phyloP scores from a whole-genome alignment of 2,888 invertebrate species.

The Branchipolynoe longqiensis region DNA sequence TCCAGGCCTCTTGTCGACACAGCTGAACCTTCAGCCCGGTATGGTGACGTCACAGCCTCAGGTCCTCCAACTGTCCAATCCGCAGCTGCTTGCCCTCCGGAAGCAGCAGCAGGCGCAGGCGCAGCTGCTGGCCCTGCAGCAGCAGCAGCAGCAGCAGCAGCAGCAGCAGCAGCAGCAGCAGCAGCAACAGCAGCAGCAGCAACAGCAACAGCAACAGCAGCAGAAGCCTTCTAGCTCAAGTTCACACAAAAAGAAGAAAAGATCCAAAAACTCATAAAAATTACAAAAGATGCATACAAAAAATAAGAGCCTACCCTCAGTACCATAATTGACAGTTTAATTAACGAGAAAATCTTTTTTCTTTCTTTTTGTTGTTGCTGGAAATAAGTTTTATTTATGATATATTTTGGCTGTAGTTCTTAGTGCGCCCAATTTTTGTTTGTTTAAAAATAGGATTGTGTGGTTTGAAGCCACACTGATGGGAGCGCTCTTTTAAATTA shows the following conservation, averaged over 20 bases:
- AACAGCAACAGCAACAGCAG: constrained; percentile 25
- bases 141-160: neutral
- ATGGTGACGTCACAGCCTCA: neutral
- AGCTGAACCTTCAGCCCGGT: neutral
- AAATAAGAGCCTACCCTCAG: no score
- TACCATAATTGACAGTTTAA: no score
- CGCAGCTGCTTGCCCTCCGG: neutral
- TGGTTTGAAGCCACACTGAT: no score
- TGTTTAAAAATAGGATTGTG: no score
- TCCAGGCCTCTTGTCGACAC: constrained; percentile 4
- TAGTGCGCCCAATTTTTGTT: no score
- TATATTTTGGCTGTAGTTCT: no score
- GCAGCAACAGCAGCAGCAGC: constrained; percentile 25
- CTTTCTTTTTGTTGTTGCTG: no score
- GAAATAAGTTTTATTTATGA: no score
- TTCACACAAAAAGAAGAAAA: constrained; percentile 48
- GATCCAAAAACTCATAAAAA: constrained; percentile 17
- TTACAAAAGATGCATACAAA: neutral
- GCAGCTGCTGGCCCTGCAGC: neutral
- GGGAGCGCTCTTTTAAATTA: no score
- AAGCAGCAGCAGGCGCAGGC: neutral
- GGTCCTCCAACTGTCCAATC: constrained; percentile 32
- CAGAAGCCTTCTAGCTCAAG: neutral
- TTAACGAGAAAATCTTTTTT: no score
- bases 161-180: constrained; percentile 8